These are phyloP conservation scores for Pararge aegeria DNA, from an alignment of 1,140 invertebrate genomes.

Conservation along the genomic window DNA sequence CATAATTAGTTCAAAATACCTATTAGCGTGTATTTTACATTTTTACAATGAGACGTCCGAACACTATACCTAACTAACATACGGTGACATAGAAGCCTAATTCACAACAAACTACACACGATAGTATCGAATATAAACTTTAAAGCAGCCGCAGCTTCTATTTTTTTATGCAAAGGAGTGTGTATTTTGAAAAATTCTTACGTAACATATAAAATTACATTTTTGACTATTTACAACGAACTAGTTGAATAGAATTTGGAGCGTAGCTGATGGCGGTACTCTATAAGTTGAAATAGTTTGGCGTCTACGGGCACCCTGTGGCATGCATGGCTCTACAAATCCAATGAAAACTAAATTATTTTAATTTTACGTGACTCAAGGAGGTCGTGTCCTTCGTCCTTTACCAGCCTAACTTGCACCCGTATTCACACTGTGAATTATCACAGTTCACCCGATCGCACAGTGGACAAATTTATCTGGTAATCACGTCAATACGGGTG, in stretches of 20 bases:
- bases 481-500: no score
- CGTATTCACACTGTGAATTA: no score
- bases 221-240: slow-evolving; percentile 71
- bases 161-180: slow-evolving; percentile 72
- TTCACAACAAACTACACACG: slow-evolving; percentile 77
- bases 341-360: slow-evolving; percentile 18
- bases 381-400: background rate
- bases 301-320: slow-evolving; percentile 56
- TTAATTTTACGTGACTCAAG: slow-evolving; percentile 10
- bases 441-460: no score
- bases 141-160: slow-evolving; percentile 70
- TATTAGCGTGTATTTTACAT: slow-evolving; percentile 76
- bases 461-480: no score
- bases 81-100: slow-evolving; percentile 73
- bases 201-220: slow-evolving; percentile 75
- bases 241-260: slow-evolving; percentile 60
- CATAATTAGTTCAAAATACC: slow-evolving; percentile 69
- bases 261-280: slow-evolving; percentile 45
- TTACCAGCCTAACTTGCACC: background rate
- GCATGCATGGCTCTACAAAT: slow-evolving; percentile 60
- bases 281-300: slow-evolving; percentile 56
- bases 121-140: slow-evolving; percentile 73
- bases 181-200: slow-evolving; percentile 72
- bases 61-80: slow-evolving; percentile 70
- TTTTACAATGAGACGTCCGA: slow-evolving; percentile 75